Conservation (phyloP, 1,140 invertebrate genomes). For the Saccostrea glomerata region DNA sequence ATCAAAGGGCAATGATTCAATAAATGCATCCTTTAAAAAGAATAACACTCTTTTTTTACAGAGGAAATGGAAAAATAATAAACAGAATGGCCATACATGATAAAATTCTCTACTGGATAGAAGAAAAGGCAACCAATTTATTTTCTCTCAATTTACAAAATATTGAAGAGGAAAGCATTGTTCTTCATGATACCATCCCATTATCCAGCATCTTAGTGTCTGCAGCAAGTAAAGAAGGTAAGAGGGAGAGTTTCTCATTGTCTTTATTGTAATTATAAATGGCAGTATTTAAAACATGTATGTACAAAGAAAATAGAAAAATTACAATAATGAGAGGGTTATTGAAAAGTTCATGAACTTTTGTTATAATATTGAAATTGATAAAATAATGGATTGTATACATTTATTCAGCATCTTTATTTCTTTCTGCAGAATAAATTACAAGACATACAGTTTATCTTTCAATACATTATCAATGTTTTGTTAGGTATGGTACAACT, state of each 20-base stretch:
- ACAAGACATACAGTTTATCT: too few species aligned
- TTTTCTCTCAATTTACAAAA: neutral
- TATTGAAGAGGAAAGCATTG: neutral
- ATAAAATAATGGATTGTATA: too few species aligned
- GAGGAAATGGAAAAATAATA: neutral
- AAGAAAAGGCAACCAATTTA: neutral
- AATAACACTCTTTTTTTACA: neutral
- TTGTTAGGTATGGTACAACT: too few species aligned
- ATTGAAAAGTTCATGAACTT: too few species aligned
- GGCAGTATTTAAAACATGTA: too few species aligned
- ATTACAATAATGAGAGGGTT: too few species aligned
- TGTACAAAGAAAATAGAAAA: too few species aligned
- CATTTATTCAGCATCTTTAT: too few species aligned
- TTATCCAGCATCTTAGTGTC: neutral
- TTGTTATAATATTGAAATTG: too few species aligned
- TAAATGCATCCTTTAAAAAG: neutral
- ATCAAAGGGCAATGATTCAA: neutral
- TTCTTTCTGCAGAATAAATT: too few species aligned
- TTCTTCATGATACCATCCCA: neutral
- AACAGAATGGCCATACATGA: constrained; percentile 9
- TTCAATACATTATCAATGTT: too few species aligned
- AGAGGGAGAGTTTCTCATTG: neutral
- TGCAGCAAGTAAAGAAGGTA: neutral
- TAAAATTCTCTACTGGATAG: neutral
- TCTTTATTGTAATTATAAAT: too few species aligned